Conservation (phyloP, 2,113 vertebrate species). For the Ammodytes dubius region DNA sequence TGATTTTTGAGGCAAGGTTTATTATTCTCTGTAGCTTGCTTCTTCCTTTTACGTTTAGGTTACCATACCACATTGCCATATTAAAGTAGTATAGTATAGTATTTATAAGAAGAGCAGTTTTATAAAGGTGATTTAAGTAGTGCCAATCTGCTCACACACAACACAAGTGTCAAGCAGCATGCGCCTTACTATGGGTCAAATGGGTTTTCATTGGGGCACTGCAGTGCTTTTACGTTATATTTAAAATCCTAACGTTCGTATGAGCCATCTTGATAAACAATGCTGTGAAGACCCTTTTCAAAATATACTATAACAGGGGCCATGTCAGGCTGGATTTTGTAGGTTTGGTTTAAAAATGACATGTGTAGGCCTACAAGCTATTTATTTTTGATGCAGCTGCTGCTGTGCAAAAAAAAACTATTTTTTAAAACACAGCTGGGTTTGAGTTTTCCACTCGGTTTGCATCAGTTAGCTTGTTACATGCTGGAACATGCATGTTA, state of each 20-base stretch:
- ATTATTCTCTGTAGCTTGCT: too few species aligned
- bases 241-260: not conserved
- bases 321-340: not conserved
- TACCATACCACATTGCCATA: too few species aligned
- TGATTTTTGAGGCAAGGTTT: too few species aligned
- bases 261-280: not conserved
- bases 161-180: not conserved
- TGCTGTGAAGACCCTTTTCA: not conserved
- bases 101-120: too few species aligned
- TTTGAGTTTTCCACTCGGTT: not conserved
- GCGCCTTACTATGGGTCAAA: not conserved
- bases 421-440: not conserved
- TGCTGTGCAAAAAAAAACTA: not conserved
- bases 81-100: too few species aligned
- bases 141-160: too few species aligned
- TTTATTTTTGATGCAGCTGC: slow-evolving; percentile 1
- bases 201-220: not conserved
- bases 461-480: slow-evolving; percentile 12
- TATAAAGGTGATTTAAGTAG: too few species aligned
- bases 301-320: not conserved
- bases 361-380: not conserved
- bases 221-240: not conserved
- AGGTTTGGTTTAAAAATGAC: not conserved
- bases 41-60: too few species aligned
- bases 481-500: slow-evolving; percentile 1